A percentile compares a stretch with the other conserved stretches of the same genome.
These are phyloP conservation scores for Stichodactyla mertensii DNA, from an alignment of 64 coral and sea anemone genomes.

Conservation along the genomic window DNA sequence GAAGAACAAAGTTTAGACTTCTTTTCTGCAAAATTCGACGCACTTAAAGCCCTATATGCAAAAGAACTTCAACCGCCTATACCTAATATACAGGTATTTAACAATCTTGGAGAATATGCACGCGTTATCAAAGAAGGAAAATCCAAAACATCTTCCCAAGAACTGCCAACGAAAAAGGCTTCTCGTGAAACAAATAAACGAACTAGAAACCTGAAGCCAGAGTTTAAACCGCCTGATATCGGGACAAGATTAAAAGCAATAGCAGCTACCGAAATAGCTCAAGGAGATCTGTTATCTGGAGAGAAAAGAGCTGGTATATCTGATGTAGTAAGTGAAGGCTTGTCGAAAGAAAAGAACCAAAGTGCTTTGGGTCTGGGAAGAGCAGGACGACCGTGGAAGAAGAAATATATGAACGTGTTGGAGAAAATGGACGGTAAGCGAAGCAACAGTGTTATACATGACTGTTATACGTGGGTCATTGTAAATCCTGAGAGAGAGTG, in stretches of 20 bases:
- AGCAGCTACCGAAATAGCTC: constrained; percentile 12
- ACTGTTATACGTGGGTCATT: background rate
- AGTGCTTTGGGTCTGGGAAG: constrained; percentile 53
- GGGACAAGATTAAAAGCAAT: constrained; percentile 58
- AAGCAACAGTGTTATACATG: background rate
- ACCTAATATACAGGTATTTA: constrained; percentile 79
- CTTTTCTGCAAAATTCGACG: constrained; percentile 67
- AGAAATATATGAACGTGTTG: constrained; percentile 62
- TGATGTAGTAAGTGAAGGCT: background rate
- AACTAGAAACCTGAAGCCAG: constrained; percentile 77
- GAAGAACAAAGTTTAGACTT: constrained; percentile 66
- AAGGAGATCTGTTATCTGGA: background rate
- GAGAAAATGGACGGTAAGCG: constrained; percentile 87
- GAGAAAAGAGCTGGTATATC: constrained; percentile 1
- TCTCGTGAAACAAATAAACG: constrained; percentile 1
- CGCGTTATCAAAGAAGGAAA: constrained; percentile 67
- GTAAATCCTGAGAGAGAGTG: too few relatives aligned
- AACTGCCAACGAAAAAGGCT: background rate
- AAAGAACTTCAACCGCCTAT: constrained; percentile 66
- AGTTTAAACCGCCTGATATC: constrained; percentile 56
- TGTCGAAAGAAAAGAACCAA: constrained; percentile 25
- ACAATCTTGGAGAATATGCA: constrained; percentile 87
- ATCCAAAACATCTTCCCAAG: constrained; percentile 4
- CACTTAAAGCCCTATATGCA: constrained; percentile 73
- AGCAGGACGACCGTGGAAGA: constrained; percentile 32